Evolutionary conservation across 2,888 invertebrate genomes (phyloP).

Genomic region (Drosophila setosimentum): DNA sequence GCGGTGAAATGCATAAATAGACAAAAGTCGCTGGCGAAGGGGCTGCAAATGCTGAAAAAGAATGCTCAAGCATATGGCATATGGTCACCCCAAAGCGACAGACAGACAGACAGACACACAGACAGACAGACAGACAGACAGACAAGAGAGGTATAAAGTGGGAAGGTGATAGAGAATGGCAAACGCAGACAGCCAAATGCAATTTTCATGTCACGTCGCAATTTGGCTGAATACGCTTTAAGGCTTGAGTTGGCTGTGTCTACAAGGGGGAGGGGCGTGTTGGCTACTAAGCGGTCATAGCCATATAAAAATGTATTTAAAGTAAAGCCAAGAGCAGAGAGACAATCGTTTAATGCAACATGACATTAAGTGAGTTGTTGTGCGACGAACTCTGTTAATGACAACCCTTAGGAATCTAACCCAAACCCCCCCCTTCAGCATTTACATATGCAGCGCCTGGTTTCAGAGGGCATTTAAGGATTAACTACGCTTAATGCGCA

Average conservation of each 20-base stretch:
- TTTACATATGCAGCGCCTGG: constrained; percentile 46
- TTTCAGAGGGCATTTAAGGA: constrained; percentile 60
- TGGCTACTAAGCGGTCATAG: constrained; percentile 62
- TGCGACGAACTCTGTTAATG: constrained; percentile 54
- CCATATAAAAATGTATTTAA: constrained; percentile 67
- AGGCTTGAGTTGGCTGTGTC: background rate
- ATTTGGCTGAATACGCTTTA: constrained; percentile 46
- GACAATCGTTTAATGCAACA: constrained; percentile 78
- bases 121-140: constrained; percentile 5
- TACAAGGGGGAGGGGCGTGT: background rate
- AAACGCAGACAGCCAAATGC: constrained; percentile 53
- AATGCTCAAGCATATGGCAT: constrained; percentile 55
- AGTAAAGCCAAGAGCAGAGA: constrained; percentile 59
- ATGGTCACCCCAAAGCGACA: constrained; percentile 52
- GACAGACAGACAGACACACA: constrained; percentile 29
- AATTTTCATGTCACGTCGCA: constrained; percentile 80
- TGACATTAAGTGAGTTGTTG: constrained; percentile 73
- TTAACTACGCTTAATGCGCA: constrained; percentile 78
- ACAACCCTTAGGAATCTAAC: constrained; percentile 49
- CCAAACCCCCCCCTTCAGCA: constrained; percentile 18
- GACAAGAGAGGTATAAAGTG: background rate
- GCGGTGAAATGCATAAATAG: constrained; percentile 84
- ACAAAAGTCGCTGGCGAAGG: constrained; percentile 61
- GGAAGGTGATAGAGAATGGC: background rate
- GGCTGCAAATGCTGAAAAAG: constrained; percentile 36